A percentile compares a stretch with the other conserved stretches of the same genome.
These are phyloP conservation scores for Sinella curviseta DNA, from an alignment of 1,140 invertebrate species.

Conservation along the genomic window DNA sequence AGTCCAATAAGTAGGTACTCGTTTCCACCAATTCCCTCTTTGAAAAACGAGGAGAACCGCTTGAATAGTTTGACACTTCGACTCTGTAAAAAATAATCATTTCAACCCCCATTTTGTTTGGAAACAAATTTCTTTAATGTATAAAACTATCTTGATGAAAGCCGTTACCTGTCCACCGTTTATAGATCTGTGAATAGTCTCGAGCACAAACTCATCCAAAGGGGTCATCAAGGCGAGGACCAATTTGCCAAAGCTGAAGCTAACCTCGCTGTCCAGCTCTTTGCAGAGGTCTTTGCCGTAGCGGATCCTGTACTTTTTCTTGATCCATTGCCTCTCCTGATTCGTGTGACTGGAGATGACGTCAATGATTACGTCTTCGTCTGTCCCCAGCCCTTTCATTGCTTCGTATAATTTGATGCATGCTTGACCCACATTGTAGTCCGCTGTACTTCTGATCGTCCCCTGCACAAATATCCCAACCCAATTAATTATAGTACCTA, in stretches of 20 bases:
- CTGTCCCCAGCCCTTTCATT: not conserved
- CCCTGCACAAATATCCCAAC: not conserved
- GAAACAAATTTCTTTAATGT: not conserved
- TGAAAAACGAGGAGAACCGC: not conserved
- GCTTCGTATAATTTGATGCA: not conserved
- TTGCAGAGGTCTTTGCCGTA: constrained; percentile 63
- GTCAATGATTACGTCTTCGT: not conserved
- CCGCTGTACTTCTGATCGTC: not conserved
- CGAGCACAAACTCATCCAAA: not conserved
- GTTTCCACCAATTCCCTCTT: not conserved
- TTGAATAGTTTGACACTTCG: not conserved
- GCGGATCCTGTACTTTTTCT: constrained; percentile 67
- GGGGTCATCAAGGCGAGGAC: not conserved
- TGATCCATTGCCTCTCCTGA: constrained; percentile 68
- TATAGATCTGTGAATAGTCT: not conserved
- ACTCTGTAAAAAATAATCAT: not conserved
- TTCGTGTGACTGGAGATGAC: constrained; percentile 55
- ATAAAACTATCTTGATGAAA: not conserved
- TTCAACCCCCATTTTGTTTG: not conserved
- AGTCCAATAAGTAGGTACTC: not conserved
- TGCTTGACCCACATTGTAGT: not conserved
- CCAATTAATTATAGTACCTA: too few species aligned
- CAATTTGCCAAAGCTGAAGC: not conserved
- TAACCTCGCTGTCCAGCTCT: not conserved
- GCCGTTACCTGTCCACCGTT: not conserved